Evolutionary conservation across 2,888 invertebrate species (phyloP).

Genomic region (Thymelicus acteon): DNA sequence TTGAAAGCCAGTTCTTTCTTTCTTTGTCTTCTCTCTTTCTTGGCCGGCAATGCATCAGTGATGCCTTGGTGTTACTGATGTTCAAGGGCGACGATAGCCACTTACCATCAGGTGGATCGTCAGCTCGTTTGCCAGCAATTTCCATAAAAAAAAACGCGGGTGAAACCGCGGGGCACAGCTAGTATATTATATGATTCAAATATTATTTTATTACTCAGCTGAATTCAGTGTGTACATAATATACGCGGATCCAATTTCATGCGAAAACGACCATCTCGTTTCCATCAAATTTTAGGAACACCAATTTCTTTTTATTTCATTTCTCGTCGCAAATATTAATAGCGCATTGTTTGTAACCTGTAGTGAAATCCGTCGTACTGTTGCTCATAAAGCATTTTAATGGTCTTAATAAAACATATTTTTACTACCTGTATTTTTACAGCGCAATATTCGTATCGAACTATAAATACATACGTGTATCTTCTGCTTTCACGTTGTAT

Average conservation of each 20-base stretch:
- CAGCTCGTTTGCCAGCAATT: too few species aligned
- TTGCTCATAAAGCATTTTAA: constrained; percentile 34
- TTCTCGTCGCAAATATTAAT: constrained; percentile 30
- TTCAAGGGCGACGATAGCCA: too few species aligned
- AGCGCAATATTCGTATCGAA: constrained; percentile 15
- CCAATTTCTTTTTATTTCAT: constrained; percentile 37
- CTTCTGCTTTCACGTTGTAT: too few species aligned
- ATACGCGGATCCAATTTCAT: background rate
- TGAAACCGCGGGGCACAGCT: too few species aligned
- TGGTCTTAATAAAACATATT: constrained; percentile 29
- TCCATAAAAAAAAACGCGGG: too few species aligned
- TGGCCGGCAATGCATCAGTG: too few species aligned
- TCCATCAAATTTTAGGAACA: constrained; percentile 4
- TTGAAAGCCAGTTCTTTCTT: too few species aligned
- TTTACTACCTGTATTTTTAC: constrained; percentile 32
- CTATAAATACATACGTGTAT: constrained; percentile 16
- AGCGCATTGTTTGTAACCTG: constrained; percentile 33
- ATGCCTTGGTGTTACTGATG: too few species aligned
- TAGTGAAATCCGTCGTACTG: constrained; percentile 27
- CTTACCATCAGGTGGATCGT: too few species aligned
- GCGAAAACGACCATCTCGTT: background rate
- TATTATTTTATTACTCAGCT: background rate
- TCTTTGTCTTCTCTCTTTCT: too few species aligned
- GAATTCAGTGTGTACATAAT: background rate
- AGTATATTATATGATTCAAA: too few species aligned